phyloP scores from a whole-genome alignment of 2,113 vertebrate species.

The Silurus glanis region DNA sequence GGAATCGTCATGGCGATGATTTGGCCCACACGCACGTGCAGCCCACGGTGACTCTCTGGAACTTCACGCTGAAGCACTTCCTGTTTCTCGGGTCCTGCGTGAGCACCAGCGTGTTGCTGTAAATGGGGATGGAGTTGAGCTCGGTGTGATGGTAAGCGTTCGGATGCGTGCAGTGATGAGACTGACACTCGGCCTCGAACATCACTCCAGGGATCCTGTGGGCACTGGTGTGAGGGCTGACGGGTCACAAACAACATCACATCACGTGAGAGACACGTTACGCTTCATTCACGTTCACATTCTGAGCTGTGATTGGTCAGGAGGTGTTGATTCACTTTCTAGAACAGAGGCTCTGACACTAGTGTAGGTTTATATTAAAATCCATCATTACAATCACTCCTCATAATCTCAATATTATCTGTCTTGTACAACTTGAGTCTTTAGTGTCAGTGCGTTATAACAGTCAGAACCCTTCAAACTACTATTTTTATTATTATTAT shows the following conservation, averaged over 20 bases:
- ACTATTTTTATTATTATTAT: neutral
- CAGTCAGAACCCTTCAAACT: neutral
- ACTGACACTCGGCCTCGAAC: constrained; percentile 66
- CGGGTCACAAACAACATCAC: neutral
- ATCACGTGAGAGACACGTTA: neutral
- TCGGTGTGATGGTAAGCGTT: neutral
- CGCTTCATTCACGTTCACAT: neutral
- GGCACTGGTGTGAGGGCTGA: constrained; percentile 38
- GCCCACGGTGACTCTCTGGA: constrained; percentile 59
- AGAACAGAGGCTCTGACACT: neutral
- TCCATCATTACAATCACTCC: neutral
- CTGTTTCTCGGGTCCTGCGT: neutral
- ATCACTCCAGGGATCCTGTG: constrained; percentile 63
- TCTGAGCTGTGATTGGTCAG: neutral
- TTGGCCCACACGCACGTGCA: constrained; percentile 65
- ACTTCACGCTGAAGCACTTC: constrained; percentile 54
- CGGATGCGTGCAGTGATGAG: constrained; percentile 47
- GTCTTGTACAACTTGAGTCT: neutral
- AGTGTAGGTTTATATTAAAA: neutral
- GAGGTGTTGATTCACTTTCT: neutral
- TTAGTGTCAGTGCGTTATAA: neutral
- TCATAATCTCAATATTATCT: neutral
- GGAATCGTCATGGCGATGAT: neutral
- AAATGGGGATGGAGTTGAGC: constrained; percentile 64
- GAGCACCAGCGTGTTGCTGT: constrained; percentile 65